Base-by-base conservation (phyloP, 1,140 invertebrate species). In the Meloidogyne hapla region DNA sequence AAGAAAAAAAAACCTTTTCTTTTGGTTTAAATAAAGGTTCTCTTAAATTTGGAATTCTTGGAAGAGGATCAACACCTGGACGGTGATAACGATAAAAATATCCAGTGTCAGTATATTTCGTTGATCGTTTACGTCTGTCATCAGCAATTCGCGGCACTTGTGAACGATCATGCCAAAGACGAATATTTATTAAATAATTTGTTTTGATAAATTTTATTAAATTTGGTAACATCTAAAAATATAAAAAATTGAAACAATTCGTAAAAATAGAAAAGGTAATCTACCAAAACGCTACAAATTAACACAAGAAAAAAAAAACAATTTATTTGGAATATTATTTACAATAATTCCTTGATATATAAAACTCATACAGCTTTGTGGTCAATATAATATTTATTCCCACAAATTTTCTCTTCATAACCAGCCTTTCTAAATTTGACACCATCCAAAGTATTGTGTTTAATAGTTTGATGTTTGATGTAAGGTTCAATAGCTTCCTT, bases 51-150 rank as follows among this genome's bases (percentile, higher is more conserved):
- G 85, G 79, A 61, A 85, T 83, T 38, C 85, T 68, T 9, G 85
- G 85, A 26, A 86, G 70, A 6, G 84, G 40, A 64, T 86, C 85
- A 28, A 87, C 77, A 21, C 85, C 85, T 71, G 76, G 68, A 9
- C 81, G 83, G 76, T 86, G 85, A 64, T 87, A 86, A n/a, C 86
- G 80, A 66, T 76, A 87, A n/a, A 70, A 77, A 72, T 86, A 86
- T 12, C 85, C 85, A 25, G 75, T 62, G 67, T 81, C 81, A 70
- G 81, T 75, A 4, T 73, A 69, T 33, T 80, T 73, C 28, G 61
- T 73, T 23, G 56, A 64, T 33, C 33, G 76, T 71, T 81, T 81
- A 40, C 65, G 63, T 15, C 77, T 65, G 62, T 77, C 74, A 70
- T 79, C 74, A 15, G 42, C 63, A 9, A 76, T 28, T 23, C 82